phyloP scores from a whole-genome alignment of 2,797 vertebrate species.

The Thalassophryne amazonica region DNA sequence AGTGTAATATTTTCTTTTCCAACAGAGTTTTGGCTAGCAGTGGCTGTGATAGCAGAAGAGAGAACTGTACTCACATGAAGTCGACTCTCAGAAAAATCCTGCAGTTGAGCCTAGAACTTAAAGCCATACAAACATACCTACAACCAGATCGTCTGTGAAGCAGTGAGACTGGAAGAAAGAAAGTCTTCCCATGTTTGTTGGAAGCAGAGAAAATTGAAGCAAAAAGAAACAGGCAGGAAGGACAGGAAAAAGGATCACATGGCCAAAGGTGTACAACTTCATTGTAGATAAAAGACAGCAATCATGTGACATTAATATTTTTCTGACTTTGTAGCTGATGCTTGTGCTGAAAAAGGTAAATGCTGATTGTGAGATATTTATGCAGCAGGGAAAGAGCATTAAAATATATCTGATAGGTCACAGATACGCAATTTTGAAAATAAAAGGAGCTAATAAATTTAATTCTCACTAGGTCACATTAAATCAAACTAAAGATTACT shows the following conservation, averaged over 20 bases:
- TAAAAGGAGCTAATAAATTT: too few species aligned
- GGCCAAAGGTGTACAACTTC: slow-evolving; percentile 5
- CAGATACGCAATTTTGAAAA: too few species aligned
- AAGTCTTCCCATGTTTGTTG: background rate
- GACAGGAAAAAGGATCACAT: background rate
- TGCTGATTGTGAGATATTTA: too few species aligned
- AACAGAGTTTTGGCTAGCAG: too few species aligned
- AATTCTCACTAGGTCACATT: too few species aligned
- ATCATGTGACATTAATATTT: background rate
- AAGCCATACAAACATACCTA: background rate
- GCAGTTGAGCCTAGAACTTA: slow-evolving; percentile 8
- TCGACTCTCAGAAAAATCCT: background rate
- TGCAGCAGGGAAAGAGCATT: too few species aligned
- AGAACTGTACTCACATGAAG: background rate
- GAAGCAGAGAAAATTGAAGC: background rate
- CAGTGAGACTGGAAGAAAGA: background rate
- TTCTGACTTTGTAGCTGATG: too few species aligned
- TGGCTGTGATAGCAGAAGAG: background rate
- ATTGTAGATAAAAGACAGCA: too few species aligned
- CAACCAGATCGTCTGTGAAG: background rate
- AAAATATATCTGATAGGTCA: too few species aligned
- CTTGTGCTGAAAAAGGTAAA: too few species aligned
- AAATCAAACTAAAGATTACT: too few species aligned
- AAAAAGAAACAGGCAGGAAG: slow-evolving; percentile 19
- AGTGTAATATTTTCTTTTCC: too few species aligned